Conservation (phyloP, 2,113 vertebrate species). For the Nettapus auritus region DNA sequence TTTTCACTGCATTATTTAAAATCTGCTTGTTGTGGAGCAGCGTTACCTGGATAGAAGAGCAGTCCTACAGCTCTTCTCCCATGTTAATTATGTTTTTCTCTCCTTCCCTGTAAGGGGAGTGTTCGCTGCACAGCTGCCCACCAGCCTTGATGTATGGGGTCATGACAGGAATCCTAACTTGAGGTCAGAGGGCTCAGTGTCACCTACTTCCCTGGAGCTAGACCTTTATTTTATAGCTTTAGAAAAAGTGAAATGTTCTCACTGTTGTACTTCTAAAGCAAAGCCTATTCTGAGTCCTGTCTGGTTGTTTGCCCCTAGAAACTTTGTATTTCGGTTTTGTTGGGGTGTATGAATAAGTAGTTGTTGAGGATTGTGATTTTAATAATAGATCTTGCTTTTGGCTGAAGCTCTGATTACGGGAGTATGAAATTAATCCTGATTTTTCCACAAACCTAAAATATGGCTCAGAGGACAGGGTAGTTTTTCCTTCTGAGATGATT, state of each 20-base stretch:
- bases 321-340: background rate
- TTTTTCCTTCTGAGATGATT: background rate
- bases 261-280: background rate
- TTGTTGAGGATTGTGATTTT: background rate
- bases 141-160: background rate
- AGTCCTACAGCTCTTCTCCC: background rate
- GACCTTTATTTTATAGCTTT: background rate
- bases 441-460: background rate
- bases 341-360: too few relatives aligned
- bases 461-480: background rate
- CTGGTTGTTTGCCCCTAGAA: background rate
- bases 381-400: background rate
- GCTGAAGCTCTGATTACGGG: background rate
- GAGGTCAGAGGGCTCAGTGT: background rate
- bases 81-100: background rate
- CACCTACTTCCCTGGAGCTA: background rate
- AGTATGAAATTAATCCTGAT: background rate
- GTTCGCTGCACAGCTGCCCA: background rate
- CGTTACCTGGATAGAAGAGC: background rate
- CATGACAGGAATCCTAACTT: background rate
- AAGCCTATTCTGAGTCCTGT: background rate
- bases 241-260: background rate
- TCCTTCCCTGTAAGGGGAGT: background rate
- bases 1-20: background rate
- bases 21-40: background rate